Conservation (phyloP, 2,113 vertebrate species). For the Lethenteron reissneri region DNA sequence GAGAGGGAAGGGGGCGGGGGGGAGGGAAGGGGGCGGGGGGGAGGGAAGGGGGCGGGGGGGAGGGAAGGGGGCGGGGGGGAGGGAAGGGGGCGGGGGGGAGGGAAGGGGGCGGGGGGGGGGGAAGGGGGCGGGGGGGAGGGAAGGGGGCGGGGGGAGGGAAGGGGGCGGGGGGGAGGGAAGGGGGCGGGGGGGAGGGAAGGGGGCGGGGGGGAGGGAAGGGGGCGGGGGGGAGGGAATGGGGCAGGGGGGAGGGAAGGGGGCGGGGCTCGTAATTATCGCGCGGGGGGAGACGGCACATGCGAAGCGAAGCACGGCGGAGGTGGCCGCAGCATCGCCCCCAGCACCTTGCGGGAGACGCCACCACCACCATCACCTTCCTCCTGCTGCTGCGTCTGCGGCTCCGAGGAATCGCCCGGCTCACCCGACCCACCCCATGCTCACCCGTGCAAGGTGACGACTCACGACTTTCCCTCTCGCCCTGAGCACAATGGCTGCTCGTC, state of each 20-base stretch:
- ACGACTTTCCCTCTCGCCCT: no score
- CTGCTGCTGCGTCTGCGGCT: no score
- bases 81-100: background rate
- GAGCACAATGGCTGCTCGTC: no score
- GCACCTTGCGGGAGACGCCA: no score
- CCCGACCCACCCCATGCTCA: no score
- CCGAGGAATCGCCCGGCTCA: no score
- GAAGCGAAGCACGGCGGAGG: no score
- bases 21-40: background rate
- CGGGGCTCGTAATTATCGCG: background rate
- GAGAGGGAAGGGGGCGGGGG: background rate
- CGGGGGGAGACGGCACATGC: no score
- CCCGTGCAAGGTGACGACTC: no score
- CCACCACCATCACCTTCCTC: no score
- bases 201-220: background rate
- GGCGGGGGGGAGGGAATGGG: background rate
- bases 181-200: background rate
- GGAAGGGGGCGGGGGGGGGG: background rate
- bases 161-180: background rate
- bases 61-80: background rate
- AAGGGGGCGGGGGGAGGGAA: background rate
- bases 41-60: background rate
- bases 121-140: background rate
- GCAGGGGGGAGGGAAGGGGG: background rate
- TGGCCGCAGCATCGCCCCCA: no score